phyloP scores from a whole-genome alignment of 2,888 invertebrate genomes.

The Chloroclystis v-ata region DNA sequence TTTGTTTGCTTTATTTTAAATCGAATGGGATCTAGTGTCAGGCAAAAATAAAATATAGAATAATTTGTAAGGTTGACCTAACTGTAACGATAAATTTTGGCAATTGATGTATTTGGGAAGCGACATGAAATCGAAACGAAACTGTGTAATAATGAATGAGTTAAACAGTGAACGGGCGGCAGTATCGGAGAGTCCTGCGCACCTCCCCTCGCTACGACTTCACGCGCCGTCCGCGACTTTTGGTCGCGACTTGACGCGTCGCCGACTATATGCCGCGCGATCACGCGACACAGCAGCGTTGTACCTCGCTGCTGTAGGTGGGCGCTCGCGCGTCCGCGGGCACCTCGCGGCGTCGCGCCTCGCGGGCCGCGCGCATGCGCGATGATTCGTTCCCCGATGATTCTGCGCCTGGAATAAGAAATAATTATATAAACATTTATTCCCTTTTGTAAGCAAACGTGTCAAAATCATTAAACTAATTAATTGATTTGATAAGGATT shows the following conservation, averaged over 20 bases:
- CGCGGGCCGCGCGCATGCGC: conserved; percentile 65
- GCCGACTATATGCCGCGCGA: conserved; percentile 26
- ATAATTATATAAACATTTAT: background rate
- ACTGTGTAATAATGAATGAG: background rate
- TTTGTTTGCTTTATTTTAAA: no score
- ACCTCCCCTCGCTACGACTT: conserved; percentile 23
- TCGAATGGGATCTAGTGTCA: no score
- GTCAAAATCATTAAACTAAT: no score
- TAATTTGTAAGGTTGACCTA: no score
- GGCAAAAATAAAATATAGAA: no score
- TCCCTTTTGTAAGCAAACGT: no score
- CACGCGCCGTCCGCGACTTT: background rate
- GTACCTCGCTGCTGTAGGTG: conserved; percentile 75
- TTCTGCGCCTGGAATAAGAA: conserved; percentile 46
- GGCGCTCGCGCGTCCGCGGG: conserved; percentile 61
- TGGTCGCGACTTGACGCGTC: conserved; percentile 7
- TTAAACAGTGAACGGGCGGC: conserved; percentile 1
- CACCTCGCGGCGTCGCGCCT: conserved; percentile 67
- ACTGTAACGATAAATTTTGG: no score
- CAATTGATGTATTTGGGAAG: no score
- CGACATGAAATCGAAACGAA: no score
- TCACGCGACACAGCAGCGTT: conserved; percentile 59
- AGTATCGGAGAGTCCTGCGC: conserved; percentile 31
- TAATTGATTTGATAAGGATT: no score
- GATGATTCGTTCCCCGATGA: conserved; percentile 71